These are phyloP conservation scores for Drosophila macrospina DNA, from an alignment of 2,888 invertebrate species.

Conservation along the genomic window DNA sequence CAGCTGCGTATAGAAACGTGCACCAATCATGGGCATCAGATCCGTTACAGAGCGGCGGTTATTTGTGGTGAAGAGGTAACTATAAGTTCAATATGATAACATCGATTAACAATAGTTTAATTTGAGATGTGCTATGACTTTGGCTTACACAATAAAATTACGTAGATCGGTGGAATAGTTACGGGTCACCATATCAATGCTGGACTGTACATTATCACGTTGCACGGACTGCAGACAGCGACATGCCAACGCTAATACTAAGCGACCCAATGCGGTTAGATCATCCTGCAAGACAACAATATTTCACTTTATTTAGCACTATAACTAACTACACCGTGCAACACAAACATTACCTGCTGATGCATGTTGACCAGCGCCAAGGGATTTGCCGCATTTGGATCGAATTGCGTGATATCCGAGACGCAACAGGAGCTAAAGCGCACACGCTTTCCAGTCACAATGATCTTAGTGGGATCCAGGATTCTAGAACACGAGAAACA, in stretches of 20 bases:
- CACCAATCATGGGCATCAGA: constrained; percentile 99
- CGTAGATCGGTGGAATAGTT: constrained; percentile 97
- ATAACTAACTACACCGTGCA: not conserved
- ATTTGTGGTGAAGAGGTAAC: constrained; percentile 90
- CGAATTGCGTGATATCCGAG: constrained; percentile 92
- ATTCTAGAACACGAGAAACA: constrained; percentile 86
- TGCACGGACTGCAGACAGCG: constrained; percentile 95
- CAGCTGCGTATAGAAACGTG: constrained; percentile 97
- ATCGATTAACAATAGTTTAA: not conserved
- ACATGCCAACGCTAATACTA: constrained; percentile 96
- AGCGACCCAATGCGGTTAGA: constrained; percentile 94
- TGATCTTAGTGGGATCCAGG: constrained; percentile 96
- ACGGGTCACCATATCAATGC: constrained; percentile 94
- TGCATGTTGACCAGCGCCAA: constrained; percentile 90
- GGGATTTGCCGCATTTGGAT: constrained; percentile 89
- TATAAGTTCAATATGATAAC: constrained; percentile 77
- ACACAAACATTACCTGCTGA: constrained; percentile 85
- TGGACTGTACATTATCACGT: constrained; percentile 94
- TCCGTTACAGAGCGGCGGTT: constrained; percentile 94
- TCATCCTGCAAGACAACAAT: constrained; percentile 88
- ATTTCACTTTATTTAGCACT: not conserved
- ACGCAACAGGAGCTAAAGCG: constrained; percentile 93
- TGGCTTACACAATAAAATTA: constrained; percentile 94
- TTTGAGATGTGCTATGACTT: too few relatives aligned
- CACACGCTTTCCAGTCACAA: constrained; percentile 91